Conservation (phyloP, 2,888 invertebrate species). For the Dicycla oo region DNA sequence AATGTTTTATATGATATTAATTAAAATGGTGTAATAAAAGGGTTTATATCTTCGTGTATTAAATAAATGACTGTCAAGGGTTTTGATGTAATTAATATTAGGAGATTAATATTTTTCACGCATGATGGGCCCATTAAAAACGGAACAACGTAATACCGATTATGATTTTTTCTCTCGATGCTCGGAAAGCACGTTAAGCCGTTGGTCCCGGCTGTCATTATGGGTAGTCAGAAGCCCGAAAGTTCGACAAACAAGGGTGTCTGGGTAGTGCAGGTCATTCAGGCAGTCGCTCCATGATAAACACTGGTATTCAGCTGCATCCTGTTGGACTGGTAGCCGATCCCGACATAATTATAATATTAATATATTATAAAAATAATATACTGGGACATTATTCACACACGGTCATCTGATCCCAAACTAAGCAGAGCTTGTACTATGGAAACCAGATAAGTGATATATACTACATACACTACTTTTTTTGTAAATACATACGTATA, state of each 20-base stretch:
- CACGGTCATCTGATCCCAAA: too few species aligned
- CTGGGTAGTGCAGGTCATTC: background rate
- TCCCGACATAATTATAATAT: too few species aligned
- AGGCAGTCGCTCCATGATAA: background rate
- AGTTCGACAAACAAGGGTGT: background rate
- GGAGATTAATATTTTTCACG: conserved; percentile 15
- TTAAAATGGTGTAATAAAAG: conserved; percentile 36
- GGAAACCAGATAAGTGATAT: too few species aligned
- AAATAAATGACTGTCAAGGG: conserved; percentile 37
- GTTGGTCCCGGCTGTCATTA: background rate
- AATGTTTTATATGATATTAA: conserved; percentile 37
- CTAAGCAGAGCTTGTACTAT: too few species aligned
- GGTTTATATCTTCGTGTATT: conserved; percentile 15
- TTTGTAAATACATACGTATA: too few species aligned
- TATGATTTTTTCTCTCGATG: background rate
- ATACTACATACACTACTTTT: too few species aligned
- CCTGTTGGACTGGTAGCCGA: background rate
- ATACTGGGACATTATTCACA: too few species aligned
- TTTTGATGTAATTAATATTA: conserved; percentile 32
- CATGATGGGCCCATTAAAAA: background rate
- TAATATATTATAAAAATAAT: too few species aligned
- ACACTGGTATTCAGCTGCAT: background rate
- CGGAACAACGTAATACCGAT: background rate
- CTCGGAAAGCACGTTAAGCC: background rate
- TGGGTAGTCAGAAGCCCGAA: background rate